These are phyloP conservation scores for Sceloporus tristichus DNA, from an alignment of 2,113 vertebrate species.

Conservation along the genomic window DNA sequence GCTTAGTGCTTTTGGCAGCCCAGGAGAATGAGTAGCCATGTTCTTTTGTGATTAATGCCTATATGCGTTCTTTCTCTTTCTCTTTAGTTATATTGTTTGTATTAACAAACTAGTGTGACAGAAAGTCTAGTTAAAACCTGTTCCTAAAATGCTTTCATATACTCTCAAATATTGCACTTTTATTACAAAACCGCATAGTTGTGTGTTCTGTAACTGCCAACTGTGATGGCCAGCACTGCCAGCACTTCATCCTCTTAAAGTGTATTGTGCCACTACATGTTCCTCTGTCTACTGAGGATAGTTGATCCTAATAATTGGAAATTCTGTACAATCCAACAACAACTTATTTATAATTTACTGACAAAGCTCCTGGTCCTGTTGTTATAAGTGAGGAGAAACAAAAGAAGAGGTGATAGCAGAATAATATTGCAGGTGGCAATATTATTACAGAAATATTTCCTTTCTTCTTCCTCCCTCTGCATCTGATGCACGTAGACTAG, in stretches of 20 bases:
- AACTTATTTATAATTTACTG: neutral
- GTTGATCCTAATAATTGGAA: constrained; percentile 9
- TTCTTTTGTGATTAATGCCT: neutral
- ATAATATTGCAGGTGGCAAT: neutral
- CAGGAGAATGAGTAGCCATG: constrained; percentile 7
- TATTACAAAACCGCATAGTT: neutral
- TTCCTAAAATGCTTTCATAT: neutral
- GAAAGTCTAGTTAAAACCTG: no score
- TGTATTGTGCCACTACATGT: neutral
- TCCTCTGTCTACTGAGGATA: neutral
- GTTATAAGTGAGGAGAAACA: neutral
- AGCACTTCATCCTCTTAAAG: neutral
- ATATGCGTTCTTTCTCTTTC: neutral
- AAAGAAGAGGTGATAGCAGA: neutral
- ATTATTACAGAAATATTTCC: neutral
- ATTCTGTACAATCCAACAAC: neutral
- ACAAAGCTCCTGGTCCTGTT: neutral
- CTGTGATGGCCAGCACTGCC: no score
- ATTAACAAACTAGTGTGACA: no score
- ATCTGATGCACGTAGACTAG: neutral
- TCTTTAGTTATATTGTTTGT: neutral
- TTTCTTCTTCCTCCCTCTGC: neutral
- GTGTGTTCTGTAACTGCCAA: neutral
- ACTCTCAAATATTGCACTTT: neutral
- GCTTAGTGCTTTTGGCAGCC: neutral